Conservation (phyloP, 1,140 invertebrate species). For the Asbolus verrucosus region DNA sequence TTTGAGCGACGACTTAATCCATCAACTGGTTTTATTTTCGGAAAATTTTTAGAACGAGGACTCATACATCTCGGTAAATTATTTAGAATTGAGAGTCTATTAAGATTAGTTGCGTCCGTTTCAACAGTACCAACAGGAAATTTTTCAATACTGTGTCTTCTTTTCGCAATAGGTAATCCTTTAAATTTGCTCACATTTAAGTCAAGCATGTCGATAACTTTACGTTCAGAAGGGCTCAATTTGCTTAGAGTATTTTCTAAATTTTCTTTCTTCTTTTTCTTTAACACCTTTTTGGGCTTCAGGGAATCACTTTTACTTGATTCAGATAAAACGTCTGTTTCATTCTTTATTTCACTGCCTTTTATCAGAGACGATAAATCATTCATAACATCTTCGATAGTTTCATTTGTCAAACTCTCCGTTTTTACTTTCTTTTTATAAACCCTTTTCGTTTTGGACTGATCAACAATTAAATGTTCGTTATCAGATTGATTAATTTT, state of each 20-base stretch:
- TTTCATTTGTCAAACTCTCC: slow-evolving; percentile 36
- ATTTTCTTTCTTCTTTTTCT: slow-evolving; percentile 60
- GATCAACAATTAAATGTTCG: slow-evolving; percentile 6
- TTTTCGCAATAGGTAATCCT: slow-evolving; percentile 49
- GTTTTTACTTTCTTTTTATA: slow-evolving; percentile 53
- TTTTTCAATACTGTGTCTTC: slow-evolving; percentile 64
- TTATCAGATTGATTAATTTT: background rate
- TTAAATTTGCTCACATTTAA: slow-evolving; percentile 60
- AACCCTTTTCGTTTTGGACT: slow-evolving; percentile 31
- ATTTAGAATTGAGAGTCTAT: slow-evolving; percentile 51
- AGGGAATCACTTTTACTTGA: slow-evolving; percentile 48
- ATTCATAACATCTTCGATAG: slow-evolving; percentile 61
- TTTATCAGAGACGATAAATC: slow-evolving; percentile 57
- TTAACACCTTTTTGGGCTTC: slow-evolving; percentile 54
- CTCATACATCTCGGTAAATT: slow-evolving; percentile 56
- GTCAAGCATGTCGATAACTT: slow-evolving; percentile 63
- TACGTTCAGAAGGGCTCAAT: slow-evolving; percentile 54
- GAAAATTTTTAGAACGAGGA: slow-evolving; percentile 54
- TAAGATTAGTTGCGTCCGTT: slow-evolving; percentile 41
- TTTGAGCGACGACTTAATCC: slow-evolving; percentile 64
- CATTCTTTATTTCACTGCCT: slow-evolving; percentile 56
- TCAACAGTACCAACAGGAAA: slow-evolving; percentile 54
- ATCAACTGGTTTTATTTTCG: slow-evolving; percentile 52
- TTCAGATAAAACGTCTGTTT: slow-evolving; percentile 49
- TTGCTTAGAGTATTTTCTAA: slow-evolving; percentile 58